Base-by-base conservation (phyloP, 2,888 invertebrate species). In the Lasioglossum villosulum region DNA sequence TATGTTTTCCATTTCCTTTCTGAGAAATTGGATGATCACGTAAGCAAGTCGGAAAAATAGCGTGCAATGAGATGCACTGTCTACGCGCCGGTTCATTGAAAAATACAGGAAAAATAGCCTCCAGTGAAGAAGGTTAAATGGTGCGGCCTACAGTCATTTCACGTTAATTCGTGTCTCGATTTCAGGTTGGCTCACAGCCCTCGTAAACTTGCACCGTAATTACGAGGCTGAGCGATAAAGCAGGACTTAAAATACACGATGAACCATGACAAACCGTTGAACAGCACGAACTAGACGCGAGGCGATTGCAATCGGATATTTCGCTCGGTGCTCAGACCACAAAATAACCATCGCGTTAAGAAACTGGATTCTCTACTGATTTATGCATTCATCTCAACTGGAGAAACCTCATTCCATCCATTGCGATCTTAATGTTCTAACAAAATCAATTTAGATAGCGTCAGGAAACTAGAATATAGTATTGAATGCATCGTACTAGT, bases 201-300 rank as follows among this genome's bases (percentile, higher is more conserved):
- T 84, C 84, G 72, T 86, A 86, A 86, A 84, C 73, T 71, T 80
- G 77, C 75, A 75, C 77, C 39, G 75, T 80, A 84, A 86, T 86
- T 86, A 84, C 74, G 59, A 63, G 59, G 34, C 42, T 71, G 39
- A 23, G 30, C 80, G 80, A 83, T 86, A 86, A 86, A 83, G 63
- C 63, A 39, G n/a, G 76, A 72, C 68, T 79, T 76, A 73, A 85
- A 80, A 85, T 83, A 83, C 83, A 80, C 79, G 78, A 85, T 83
- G 76, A 75, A 79, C 73, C 83, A 68, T 79, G 77, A 80, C 74
- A 80, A 84, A 84, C 84, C 77, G 75, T 77, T 73, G n/a, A 52
- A n/a, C 27, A 48, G 77, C 80, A 78, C 71, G 77, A 83, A 76
- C 59, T 82, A 59, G 56, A 66, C 48, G n/a, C 59, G 48, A n/a